Conservation (phyloP, 2,888 invertebrate species). For the Yponomeuta cagnagella region DNA sequence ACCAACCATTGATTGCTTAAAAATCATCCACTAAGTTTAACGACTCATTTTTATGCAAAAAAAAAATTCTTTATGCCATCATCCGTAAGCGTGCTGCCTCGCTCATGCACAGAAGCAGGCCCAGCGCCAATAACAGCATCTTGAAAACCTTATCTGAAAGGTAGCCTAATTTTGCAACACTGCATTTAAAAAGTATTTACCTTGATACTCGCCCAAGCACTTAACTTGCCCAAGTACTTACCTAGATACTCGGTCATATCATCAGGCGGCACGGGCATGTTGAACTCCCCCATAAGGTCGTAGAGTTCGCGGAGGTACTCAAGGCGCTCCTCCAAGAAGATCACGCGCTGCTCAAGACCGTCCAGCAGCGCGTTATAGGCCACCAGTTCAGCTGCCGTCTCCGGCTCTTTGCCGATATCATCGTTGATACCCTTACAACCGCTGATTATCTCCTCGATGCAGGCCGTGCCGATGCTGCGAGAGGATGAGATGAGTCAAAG, state of each 20-base stretch:
- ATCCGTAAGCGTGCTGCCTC: too few species aligned
- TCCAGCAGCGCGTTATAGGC: slow-evolving; percentile 83
- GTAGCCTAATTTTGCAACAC: too few species aligned
- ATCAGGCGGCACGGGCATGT: slow-evolving; percentile 82
- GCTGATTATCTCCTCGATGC: slow-evolving; percentile 74
- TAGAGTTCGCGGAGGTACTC: slow-evolving; percentile 90
- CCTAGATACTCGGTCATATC: slow-evolving; percentile 79
- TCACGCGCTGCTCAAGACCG: slow-evolving; percentile 78
- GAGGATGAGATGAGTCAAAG: neutral
- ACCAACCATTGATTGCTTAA: too few species aligned
- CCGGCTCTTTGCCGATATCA: slow-evolving; percentile 80
- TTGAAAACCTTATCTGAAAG: too few species aligned
- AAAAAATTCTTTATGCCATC: too few species aligned
- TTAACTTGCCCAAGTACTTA: slow-evolving; percentile 23
- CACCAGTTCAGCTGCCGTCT: slow-evolving; percentile 83
- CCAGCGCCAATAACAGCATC: too few species aligned
- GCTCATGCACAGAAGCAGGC: too few species aligned
- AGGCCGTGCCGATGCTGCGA: slow-evolving; percentile 77
- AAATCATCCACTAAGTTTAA: too few species aligned
- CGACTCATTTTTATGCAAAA: too few species aligned
- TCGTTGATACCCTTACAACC: slow-evolving; percentile 79
- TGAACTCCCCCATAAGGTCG: slow-evolving; percentile 87
- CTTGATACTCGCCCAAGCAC: too few species aligned
- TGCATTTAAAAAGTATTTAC: too few species aligned
- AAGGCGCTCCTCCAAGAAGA: slow-evolving; percentile 81